Conservation (phyloP, 2,888 invertebrate genomes). For the Drosophila infuscata region DNA sequence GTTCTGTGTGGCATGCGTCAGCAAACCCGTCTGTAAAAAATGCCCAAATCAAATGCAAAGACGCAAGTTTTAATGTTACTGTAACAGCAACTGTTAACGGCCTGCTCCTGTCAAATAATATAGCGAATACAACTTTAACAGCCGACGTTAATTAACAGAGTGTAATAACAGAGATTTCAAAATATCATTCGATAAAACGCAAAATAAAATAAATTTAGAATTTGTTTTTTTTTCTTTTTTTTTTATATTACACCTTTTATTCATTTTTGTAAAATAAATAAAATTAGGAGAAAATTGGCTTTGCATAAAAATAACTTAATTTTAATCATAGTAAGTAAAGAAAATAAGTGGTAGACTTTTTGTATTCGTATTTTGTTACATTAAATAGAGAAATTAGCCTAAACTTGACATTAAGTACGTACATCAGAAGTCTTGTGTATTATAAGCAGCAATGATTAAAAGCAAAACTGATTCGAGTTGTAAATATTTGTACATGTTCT, state of each 20-base stretch:
- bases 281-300: constrained; percentile 54
- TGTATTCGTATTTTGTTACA: constrained; percentile 34
- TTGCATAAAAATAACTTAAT: constrained; percentile 47
- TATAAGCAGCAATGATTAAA: constrained; percentile 14
- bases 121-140: neutral
- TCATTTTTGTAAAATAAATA: constrained; percentile 77
- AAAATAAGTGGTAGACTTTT: constrained; percentile 13
- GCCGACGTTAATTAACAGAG: neutral
- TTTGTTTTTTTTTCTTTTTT: constrained; percentile 36
- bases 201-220: constrained; percentile 62
- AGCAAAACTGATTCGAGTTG: constrained; percentile 9
- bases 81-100: constrained; percentile 18
- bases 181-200: constrained; percentile 22
- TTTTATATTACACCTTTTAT: constrained; percentile 65
- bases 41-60: neutral
- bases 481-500: constrained; percentile 40
- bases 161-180: constrained; percentile 11
- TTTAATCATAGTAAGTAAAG: constrained; percentile 33
- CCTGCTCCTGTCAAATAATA: neutral
- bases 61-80: neutral
- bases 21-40: neutral
- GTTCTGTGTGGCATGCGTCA: constrained; percentile 25
- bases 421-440: neutral
- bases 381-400: constrained; percentile 32
- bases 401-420: constrained; percentile 34